Conservation (phyloP, 2,888 invertebrate genomes). For the Drosophila longiperda region DNA sequence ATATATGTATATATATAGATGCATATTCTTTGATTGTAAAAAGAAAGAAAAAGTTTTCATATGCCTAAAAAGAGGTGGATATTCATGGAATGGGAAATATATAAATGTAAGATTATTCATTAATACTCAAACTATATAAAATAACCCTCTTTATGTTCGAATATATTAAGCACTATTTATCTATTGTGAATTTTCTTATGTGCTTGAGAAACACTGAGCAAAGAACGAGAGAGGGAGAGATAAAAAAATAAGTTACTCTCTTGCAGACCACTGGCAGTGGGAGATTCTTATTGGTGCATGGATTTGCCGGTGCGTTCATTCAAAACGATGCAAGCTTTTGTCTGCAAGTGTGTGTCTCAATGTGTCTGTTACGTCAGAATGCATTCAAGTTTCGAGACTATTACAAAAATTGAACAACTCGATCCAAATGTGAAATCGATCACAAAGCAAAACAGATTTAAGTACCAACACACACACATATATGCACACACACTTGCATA, state of each 20-base stretch:
- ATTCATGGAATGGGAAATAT: background rate
- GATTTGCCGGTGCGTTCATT: conserved; percentile 23
- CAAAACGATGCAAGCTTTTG: conserved; percentile 10
- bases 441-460: conserved; percentile 36
- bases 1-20: too few relatives aligned
- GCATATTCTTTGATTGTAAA: conserved; percentile 1
- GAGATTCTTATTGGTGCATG: conserved; percentile 37
- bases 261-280: conserved; percentile 25
- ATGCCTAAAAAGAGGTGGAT: background rate
- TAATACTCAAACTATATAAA: background rate
- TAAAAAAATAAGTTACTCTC: conserved; percentile 4
- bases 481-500: conserved; percentile 21
- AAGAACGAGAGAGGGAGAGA: conserved; percentile 12
- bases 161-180: background rate
- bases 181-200: conserved; percentile 20
- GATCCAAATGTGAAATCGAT: conserved; percentile 54
- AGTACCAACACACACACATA: conserved; percentile 16
- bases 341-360: conserved; percentile 3
- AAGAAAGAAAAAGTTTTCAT: conserved; percentile 5
- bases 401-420: conserved; percentile 37
- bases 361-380: conserved; percentile 50
- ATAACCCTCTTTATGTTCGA: background rate
- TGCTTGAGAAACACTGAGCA: conserved; percentile 19
- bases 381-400: conserved; percentile 40
- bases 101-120: background rate